Evolutionary conservation across 2,113 vertebrate species (phyloP).

Genomic region (Caloenas nicobarica): DNA sequence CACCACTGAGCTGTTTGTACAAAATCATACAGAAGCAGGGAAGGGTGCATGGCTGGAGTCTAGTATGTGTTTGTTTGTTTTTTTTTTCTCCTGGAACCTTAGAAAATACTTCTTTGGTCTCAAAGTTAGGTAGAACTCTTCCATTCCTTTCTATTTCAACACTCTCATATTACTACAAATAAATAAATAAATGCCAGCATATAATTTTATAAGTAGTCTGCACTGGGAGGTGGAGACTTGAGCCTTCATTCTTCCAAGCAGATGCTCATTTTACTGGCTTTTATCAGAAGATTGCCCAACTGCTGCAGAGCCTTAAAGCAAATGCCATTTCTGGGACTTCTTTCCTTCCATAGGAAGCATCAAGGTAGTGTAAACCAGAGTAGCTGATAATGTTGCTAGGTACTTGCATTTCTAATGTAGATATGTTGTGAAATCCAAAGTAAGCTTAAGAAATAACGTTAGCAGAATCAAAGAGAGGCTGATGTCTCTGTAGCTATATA

Average conservation of each 20-base stretch:
- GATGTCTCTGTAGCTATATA: not conserved
- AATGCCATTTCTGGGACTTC: not conserved
- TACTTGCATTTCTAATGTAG: not conserved
- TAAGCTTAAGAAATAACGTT: not conserved
- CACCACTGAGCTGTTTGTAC: not conserved
- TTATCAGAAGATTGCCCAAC: not conserved
- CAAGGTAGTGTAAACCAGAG: not conserved
- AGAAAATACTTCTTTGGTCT: not conserved
- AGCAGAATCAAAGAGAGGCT: not conserved
- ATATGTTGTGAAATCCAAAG: conserved; percentile 1
- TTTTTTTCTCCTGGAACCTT: not conserved
- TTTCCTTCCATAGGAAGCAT: not conserved
- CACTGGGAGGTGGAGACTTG: not conserved
- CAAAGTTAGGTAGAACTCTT: not conserved
- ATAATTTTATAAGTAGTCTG: not conserved
- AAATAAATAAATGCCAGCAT: not conserved
- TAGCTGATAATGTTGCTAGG: not conserved
- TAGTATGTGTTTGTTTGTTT: not conserved
- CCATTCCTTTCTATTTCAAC: not conserved
- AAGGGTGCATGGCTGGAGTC: not conserved
- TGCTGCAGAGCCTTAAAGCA: not conserved
- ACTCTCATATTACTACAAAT: not conserved
- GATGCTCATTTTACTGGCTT: not conserved
- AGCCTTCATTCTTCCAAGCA: not conserved
- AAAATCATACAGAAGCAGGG: not conserved